Conservation (phyloP, 2,797 vertebrate genomes). For the Squalus acanthias region DNA sequence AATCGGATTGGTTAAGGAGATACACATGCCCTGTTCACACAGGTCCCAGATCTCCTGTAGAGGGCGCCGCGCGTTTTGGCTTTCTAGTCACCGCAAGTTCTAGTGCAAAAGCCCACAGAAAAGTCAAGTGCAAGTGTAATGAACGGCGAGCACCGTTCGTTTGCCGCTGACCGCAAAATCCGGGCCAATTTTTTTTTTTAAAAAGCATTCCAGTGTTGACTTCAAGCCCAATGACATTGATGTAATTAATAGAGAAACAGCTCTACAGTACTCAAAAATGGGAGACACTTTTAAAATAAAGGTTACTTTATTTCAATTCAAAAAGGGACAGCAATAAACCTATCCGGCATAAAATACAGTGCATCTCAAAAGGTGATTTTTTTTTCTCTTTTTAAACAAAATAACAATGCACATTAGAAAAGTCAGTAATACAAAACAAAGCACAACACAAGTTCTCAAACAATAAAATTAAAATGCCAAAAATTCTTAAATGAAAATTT, state of each 20-base stretch:
- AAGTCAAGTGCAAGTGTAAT: neutral
- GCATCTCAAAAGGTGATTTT: neutral
- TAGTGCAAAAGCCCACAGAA: neutral
- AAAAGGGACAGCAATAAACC: neutral
- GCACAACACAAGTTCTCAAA: neutral
- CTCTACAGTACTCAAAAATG: neutral
- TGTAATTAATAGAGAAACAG: neutral
- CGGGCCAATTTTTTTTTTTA: too few relatives aligned
- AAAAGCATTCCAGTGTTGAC: neutral
- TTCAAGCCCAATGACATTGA: neutral
- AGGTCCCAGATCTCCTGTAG: neutral
- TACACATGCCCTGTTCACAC: neutral
- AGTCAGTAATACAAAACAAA: neutral
- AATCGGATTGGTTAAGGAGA: neutral
- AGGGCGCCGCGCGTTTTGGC: neutral
- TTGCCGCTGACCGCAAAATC: neutral
- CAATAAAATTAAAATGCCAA: neutral
- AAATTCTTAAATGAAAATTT: neutral
- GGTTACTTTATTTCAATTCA: conserved; percentile 24
- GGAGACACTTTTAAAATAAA: neutral
- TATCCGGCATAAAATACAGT: neutral
- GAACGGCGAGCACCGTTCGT: neutral
- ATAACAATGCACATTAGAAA: neutral
- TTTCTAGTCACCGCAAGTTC: neutral
- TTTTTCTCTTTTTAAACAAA: neutral